Percentiles rank a stretch among this genome's conserved stretches.
Evolutionary conservation across 2,797 vertebrate species (phyloP).

Genomic region (Alauda arvensis): DNA sequence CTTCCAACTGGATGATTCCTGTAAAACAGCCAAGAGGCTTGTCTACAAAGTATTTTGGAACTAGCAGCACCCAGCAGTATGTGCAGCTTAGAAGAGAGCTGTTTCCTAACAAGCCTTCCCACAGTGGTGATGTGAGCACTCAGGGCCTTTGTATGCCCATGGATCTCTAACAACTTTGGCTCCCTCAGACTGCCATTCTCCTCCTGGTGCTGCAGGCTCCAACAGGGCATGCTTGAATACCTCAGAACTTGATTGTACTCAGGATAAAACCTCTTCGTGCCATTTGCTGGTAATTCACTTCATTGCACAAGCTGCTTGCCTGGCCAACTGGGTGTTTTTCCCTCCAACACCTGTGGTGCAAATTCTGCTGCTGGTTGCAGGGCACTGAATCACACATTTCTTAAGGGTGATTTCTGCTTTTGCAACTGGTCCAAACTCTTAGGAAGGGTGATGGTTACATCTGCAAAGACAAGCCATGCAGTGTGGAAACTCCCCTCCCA

Average conservation of each 20-base stretch:
- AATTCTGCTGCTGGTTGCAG: neutral
- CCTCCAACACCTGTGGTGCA: neutral
- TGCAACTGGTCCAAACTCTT: neutral
- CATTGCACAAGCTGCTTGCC: neutral
- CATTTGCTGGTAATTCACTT: neutral
- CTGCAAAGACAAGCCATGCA: neutral
- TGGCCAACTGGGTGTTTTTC: neutral
- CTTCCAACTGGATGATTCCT: neutral
- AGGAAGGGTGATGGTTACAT: neutral
- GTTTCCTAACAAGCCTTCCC: neutral
- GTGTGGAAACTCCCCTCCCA: neutral
- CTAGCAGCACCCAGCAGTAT: neutral
- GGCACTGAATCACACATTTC: neutral
- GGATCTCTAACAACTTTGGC: neutral
- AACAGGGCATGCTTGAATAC: neutral
- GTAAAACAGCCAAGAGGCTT: slow-evolving; percentile 5
- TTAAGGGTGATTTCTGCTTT: neutral
- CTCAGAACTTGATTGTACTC: neutral
- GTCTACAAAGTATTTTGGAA: slow-evolving; percentile 1
- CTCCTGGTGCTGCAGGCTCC: neutral
- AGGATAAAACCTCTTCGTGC: neutral
- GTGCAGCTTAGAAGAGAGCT: neutral
- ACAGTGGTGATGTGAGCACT: neutral
- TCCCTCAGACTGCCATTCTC: neutral
- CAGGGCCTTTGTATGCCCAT: neutral